Conservation (phyloP, 2,888 invertebrate genomes). For the Tenthredo notha region DNA sequence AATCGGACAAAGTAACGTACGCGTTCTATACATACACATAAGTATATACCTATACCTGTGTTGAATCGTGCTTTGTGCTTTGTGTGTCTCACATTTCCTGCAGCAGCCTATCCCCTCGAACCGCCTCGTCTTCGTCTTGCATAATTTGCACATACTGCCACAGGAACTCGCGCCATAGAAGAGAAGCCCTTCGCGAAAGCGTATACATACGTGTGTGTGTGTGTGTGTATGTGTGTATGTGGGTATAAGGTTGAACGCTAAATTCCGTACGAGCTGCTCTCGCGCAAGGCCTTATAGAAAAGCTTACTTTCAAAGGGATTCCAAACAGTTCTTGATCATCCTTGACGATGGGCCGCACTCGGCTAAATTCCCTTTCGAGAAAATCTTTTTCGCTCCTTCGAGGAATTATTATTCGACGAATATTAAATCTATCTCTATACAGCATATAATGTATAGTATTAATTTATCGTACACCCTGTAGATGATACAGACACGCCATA, state of each 20-base stretch:
- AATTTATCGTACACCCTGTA: not conserved
- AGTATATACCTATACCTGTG: not conserved
- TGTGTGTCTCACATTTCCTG: constrained; percentile 32
- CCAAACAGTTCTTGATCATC: constrained; percentile 34
- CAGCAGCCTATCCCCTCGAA: not conserved
- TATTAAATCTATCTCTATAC: not conserved
- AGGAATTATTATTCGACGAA: not conserved
- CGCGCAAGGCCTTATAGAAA: not conserved
- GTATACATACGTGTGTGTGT: not conserved
- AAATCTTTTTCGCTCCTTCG: not conserved
- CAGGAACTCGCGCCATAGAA: constrained; percentile 33
- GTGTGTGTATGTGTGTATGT: not conserved
- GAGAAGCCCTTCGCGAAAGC: not conserved
- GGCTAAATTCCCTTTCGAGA: constrained; percentile 5
- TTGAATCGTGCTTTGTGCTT: constrained; percentile 29
- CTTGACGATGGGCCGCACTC: constrained; percentile 14
- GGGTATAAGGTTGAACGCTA: not conserved
- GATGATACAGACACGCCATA: not conserved
- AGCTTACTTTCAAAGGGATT: constrained; percentile 48
- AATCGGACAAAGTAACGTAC: not conserved
- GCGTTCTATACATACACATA: not conserved
- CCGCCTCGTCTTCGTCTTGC: constrained; percentile 29
- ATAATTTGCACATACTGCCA: constrained; percentile 45
- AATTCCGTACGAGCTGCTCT: constrained; percentile 6
- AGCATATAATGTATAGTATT: not conserved